A percentile compares a stretch with the other conserved stretches of the same genome.
Evolutionary conservation across 2,797 vertebrate genomes (phyloP).

Genomic region (Psittacula derbiana): DNA sequence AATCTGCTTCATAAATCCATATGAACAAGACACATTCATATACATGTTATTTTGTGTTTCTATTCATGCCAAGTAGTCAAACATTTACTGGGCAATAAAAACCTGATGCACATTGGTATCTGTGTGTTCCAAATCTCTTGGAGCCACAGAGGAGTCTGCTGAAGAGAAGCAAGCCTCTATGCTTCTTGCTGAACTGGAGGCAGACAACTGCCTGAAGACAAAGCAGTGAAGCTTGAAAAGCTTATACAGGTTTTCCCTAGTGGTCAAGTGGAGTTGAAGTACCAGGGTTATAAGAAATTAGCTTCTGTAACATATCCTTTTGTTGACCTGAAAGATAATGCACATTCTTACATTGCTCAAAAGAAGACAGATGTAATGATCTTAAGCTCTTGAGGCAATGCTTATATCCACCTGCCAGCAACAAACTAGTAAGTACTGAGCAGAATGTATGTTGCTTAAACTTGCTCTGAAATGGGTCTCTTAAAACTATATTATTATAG

Average conservation of each 20-base stretch:
- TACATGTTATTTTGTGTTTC: neutral
- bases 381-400: neutral
- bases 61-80: neutral
- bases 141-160: neutral
- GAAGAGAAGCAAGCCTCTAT: neutral
- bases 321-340: slow-evolving; percentile 15
- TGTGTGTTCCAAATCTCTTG: neutral
- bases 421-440: neutral
- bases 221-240: slow-evolving; percentile 2
- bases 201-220: neutral
- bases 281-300: neutral
- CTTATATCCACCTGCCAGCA: neutral
- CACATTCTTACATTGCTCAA: neutral
- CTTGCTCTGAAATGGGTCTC: neutral
- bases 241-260: neutral
- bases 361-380: neutral
- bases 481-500: neutral
- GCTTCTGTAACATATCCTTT: neutral
- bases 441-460: neutral
- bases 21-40: neutral
- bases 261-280: slow-evolving; percentile 11
- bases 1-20: neutral
- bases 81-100: neutral
- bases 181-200: neutral
- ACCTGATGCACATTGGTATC: neutral